A percentile compares a stretch with the other conserved stretches of the same genome.
phyloP scores from a whole-genome alignment of 2,888 invertebrate species.

The Ischnura elegans region DNA sequence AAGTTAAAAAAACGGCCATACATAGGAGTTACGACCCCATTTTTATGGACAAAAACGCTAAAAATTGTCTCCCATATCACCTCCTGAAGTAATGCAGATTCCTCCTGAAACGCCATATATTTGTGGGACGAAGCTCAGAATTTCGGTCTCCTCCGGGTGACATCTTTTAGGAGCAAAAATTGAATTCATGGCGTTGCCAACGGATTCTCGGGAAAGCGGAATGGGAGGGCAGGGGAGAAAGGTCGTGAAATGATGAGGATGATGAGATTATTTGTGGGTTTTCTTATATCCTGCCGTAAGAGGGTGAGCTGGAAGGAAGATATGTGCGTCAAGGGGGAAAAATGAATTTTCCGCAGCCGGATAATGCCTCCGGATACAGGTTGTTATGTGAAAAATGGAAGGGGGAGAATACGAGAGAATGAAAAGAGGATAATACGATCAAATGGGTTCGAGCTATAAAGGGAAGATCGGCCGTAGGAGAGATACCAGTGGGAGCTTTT shows the following conservation, averaged over 20 bases:
- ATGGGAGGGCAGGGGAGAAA: not conserved
- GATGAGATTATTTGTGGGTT: constrained; percentile 53
- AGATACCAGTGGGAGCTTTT: not conserved
- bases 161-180: too few relatives aligned
- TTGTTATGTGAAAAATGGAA: not conserved
- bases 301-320: constrained; percentile 12
- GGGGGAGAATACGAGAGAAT: not conserved
- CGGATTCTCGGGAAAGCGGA: too few relatives aligned
- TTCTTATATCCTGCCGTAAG: constrained; percentile 48
- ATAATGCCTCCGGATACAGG: constrained; percentile 50
- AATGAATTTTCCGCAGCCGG: constrained; percentile 57
- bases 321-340: constrained; percentile 48
- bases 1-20: too few relatives aligned
- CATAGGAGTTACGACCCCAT: too few relatives aligned
- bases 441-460: not conserved
- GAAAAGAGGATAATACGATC: not conserved
- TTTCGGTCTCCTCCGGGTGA: too few relatives aligned
- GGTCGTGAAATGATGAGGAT: constrained; percentile 32
- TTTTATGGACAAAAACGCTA: too few relatives aligned
- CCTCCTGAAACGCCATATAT: too few relatives aligned
- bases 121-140: too few relatives aligned
- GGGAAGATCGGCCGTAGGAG: not conserved
- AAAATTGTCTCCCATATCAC: too few relatives aligned
- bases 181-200: too few relatives aligned
- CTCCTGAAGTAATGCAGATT: too few relatives aligned